Percentiles rank a stretch among this genome's conserved stretches.
These are phyloP conservation scores for Myripristis murdjan DNA, from an alignment of 2,797 vertebrate species.

Conservation along the genomic window DNA sequence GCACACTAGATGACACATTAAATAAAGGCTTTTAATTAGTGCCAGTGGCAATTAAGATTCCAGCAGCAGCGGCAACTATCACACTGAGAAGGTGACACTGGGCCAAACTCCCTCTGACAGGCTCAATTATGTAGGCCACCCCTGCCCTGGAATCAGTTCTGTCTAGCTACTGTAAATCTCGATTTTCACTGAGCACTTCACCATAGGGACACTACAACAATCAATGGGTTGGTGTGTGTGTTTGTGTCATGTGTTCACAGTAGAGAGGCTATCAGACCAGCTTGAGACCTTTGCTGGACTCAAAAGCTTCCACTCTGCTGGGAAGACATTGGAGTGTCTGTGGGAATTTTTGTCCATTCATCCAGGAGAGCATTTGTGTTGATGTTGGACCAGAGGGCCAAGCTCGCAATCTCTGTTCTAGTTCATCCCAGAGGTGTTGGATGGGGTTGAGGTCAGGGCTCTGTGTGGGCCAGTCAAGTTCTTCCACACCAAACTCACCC, in stretches of 20 bases:
- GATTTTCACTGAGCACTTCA: conserved; percentile 24
- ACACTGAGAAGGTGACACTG: conserved; percentile 49
- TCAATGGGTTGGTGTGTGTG: conserved; percentile 8
- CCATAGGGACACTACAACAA: conserved; percentile 5
- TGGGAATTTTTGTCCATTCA: too few species aligned
- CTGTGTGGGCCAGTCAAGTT: too few species aligned
- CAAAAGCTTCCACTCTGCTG: too few species aligned
- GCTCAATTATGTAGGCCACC: conserved; percentile 52
- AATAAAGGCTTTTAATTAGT: conserved; percentile 69
- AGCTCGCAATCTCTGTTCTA: too few species aligned
- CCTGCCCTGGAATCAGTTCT: conserved; percentile 44
- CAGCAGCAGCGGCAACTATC: conserved; percentile 31
- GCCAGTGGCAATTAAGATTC: conserved; percentile 48
- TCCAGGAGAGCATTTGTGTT: too few species aligned
- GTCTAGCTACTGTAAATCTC: conserved; percentile 33
- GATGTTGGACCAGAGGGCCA: too few species aligned
- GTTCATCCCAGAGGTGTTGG: too few species aligned
- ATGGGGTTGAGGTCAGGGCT: too few species aligned
- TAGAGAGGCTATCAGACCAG: conserved; percentile 1
- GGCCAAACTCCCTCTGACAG: conserved; percentile 64
- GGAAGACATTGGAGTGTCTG: too few species aligned
- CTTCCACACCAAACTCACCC: too few species aligned
- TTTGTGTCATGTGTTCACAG: neutral
- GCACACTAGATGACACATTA: conserved; percentile 61
- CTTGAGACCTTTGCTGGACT: conserved; percentile 22